phyloP scores from a whole-genome alignment of 1,140 invertebrate species.

The Euschistus heros region DNA sequence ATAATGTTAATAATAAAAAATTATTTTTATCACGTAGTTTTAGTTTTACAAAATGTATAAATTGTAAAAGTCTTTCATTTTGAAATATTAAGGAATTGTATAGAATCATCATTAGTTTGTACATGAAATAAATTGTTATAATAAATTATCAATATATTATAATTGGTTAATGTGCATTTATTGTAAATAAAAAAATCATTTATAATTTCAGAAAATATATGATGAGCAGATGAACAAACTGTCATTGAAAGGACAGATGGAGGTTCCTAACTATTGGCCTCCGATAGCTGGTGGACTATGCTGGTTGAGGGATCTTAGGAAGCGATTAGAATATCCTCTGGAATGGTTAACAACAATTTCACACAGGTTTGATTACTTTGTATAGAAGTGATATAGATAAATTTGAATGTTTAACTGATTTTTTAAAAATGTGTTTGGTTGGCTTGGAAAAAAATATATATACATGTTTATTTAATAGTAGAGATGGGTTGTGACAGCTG shows the following conservation, averaged over 20 bases:
- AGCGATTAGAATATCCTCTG: slow-evolving; percentile 49
- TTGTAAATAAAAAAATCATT: background rate
- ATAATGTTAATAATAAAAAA: too few species aligned
- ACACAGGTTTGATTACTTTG: too few species aligned
- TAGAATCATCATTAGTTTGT: too few species aligned
- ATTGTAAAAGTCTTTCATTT: too few species aligned
- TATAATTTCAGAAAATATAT: slow-evolving; percentile 31
- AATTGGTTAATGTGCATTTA: too few species aligned
- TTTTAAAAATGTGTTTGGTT: background rate
- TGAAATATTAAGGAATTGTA: too few species aligned
- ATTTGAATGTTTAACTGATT: too few species aligned
- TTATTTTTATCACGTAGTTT: too few species aligned
- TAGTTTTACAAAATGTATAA: too few species aligned
- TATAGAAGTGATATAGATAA: too few species aligned
- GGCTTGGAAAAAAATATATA: background rate
- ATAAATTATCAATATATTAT: background rate
- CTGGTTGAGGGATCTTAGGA: slow-evolving; percentile 56
- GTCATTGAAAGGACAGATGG: slow-evolving; percentile 38
- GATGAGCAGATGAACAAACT: slow-evolving; percentile 36
- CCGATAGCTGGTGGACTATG: slow-evolving; percentile 58
- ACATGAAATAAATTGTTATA: background rate
- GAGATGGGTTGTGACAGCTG: too few species aligned
- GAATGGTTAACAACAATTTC: slow-evolving; percentile 36
- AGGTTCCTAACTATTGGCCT: slow-evolving; percentile 57
- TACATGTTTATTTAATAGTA: background rate